Base-by-base conservation (phyloP, 2,888 invertebrate species). In the Sisyra nigra region DNA sequence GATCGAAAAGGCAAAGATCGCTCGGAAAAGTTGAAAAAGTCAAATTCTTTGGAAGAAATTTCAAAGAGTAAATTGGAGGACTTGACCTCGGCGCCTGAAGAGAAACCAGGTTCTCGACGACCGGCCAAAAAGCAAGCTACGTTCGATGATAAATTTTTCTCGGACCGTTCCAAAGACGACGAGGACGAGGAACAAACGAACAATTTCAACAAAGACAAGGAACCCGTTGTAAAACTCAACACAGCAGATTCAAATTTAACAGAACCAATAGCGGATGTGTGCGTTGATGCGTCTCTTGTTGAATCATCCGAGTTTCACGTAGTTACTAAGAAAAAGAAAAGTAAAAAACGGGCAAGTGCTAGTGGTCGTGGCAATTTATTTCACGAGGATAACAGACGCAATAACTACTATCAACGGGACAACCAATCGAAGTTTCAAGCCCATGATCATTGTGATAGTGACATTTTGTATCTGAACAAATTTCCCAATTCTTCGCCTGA, bases 301-400 rank as follows among this genome's bases (percentile, higher is more conserved):
- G 78, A 78, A 59, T 69, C 72, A 41, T 68, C 79, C 9, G 87
- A 86, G 55, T 88, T 86, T 64, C 78, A 81, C 59, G 80, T 84
- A 41, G 87, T 88, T 42, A 82, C 80, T 45, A 87, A 85, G 58
- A 81, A 82, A 59, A 83, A 83, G 60, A 78, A 80, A 56, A 75
- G 79, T 54, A 81, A 81, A 55, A 83, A 84, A 55, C 74, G 77
- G 52, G 60, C 67, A 30, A 67, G 66, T 48, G 61, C 63, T 35
- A 53, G 66, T 50, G 71, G 70, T n/a, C 51, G 52, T 11, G 50
- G 49, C 14, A 47, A 49, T 51, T 55, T 42, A 52, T 57, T 50
- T 48, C 51, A 48, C 46, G 49, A 34, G 2, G 34, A 37, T 14
- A 31, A 14, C 42, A 30, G 24, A n/a, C 15, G 19, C 35, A 46